These are phyloP conservation scores for Phyllopteryx taeniolatus DNA, from an alignment of 2,113 vertebrate genomes.

Conservation along the genomic window DNA sequence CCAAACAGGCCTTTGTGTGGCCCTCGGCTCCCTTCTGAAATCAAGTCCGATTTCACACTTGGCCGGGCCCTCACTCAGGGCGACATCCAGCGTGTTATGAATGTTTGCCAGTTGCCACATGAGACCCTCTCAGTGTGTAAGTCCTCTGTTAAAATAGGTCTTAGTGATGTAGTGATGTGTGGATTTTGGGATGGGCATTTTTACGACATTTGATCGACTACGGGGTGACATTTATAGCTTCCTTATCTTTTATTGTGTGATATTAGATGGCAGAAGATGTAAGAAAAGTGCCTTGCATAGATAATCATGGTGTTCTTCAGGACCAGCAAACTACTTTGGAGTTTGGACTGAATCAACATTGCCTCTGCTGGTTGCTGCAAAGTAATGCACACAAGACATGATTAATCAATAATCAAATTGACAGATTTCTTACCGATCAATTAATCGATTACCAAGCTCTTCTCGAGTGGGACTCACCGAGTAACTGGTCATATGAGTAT, in stretches of 20 bases:
- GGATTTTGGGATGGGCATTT: not conserved
- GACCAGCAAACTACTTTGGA: not conserved
- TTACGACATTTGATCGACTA: not conserved
- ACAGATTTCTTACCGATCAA: not conserved
- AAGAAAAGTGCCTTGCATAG: too few species aligned
- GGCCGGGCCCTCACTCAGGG: slow-evolving; percentile 50
- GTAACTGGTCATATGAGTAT: too few species aligned
- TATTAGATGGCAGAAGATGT: too few species aligned
- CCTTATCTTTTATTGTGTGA: not conserved
- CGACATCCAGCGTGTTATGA: slow-evolving; percentile 55
- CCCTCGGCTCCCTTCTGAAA: slow-evolving; percentile 57
- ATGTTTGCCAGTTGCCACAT: slow-evolving; percentile 59
- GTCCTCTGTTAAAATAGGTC: slow-evolving; percentile 50
- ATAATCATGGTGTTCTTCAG: not conserved
- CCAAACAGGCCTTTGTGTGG: slow-evolving; percentile 56
- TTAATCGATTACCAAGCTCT: not conserved
- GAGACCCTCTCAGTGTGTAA: slow-evolving; percentile 45
- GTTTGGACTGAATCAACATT: not conserved
- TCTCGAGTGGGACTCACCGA: too few species aligned
- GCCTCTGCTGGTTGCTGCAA: not conserved
- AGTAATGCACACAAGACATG: not conserved
- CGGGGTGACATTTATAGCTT: not conserved
- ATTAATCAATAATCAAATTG: not conserved
- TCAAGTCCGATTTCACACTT: slow-evolving; percentile 69
- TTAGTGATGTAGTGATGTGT: slow-evolving; percentile 8